phyloP scores from a whole-genome alignment of 2,113 vertebrate species.

The Leucopsar rothschildi region DNA sequence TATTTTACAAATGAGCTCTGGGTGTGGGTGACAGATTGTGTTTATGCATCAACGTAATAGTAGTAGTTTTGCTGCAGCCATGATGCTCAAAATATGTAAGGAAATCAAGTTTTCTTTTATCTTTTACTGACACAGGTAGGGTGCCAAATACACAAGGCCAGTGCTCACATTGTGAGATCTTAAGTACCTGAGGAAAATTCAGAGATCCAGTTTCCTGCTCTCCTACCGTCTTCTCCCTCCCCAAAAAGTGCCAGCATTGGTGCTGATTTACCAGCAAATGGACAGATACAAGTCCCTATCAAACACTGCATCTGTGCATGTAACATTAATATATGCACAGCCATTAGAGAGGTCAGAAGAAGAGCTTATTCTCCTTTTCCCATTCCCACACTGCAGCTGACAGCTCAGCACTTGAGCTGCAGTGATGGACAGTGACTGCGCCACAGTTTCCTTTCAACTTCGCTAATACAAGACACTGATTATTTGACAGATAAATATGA shows the following conservation, averaged over 20 bases:
- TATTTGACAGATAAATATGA: neutral
- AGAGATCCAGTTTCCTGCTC: neutral
- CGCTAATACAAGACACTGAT: neutral
- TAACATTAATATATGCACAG: neutral
- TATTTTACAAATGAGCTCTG: neutral
- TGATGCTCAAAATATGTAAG: neutral
- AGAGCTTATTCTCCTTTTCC: neutral
- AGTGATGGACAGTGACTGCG: neutral
- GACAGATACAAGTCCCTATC: neutral
- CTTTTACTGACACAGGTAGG: neutral
- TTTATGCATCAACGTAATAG: neutral
- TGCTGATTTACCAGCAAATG: neutral
- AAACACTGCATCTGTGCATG: neutral
- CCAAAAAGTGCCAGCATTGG: neutral
- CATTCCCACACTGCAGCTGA: neutral
- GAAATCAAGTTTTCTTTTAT: neutral
- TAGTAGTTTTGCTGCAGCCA: neutral
- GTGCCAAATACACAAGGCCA: neutral
- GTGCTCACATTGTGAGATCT: neutral
- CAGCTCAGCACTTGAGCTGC: neutral
- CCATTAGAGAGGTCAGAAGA: neutral
- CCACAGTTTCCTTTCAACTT: constrained; percentile 17
- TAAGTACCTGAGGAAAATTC: neutral
- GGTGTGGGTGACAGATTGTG: neutral
- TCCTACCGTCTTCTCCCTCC: neutral